Conservation (phyloP, 2,113 vertebrate species). For the Willisornis vidua region DNA sequence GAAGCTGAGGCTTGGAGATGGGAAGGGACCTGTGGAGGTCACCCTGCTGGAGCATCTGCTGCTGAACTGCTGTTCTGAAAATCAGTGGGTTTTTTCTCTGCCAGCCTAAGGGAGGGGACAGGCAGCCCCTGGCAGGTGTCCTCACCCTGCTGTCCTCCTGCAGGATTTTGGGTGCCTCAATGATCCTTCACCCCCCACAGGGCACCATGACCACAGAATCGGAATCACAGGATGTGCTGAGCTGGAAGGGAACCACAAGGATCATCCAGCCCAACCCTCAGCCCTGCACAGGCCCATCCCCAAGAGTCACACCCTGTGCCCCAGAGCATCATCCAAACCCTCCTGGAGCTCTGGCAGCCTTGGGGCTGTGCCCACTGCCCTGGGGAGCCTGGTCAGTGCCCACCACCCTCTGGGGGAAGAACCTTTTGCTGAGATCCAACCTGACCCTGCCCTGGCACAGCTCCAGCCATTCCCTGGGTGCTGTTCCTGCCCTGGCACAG, state of each 20-base stretch:
- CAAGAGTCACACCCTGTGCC: neutral
- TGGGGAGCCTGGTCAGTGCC: neutral
- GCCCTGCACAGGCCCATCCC: neutral
- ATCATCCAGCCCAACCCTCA: neutral
- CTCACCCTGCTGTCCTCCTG: neutral
- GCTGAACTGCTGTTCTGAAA: accelerated
- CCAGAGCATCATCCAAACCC: neutral
- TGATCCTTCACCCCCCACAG: neutral
- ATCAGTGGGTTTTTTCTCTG: accelerated
- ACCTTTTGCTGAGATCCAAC: neutral
- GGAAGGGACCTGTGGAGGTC: accelerated
- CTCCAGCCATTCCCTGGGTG: too few relatives aligned
- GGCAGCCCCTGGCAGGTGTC: neutral
- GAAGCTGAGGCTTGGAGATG: neutral
- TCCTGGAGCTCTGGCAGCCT: neutral
- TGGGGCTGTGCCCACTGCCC: neutral
- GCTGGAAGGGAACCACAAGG: neutral
- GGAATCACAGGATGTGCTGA: neutral
- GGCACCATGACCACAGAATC: neutral
- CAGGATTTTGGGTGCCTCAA: neutral
- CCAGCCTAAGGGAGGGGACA: neutral
- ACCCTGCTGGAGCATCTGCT: neutral
- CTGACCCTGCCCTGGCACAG: neutral
- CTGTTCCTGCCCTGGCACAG: too few relatives aligned
- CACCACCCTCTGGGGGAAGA: neutral